Percentiles rank a stretch among this genome's conserved stretches.
phyloP scores from a whole-genome alignment of 1,140 invertebrate species.

The Cotesia vestalis region DNA sequence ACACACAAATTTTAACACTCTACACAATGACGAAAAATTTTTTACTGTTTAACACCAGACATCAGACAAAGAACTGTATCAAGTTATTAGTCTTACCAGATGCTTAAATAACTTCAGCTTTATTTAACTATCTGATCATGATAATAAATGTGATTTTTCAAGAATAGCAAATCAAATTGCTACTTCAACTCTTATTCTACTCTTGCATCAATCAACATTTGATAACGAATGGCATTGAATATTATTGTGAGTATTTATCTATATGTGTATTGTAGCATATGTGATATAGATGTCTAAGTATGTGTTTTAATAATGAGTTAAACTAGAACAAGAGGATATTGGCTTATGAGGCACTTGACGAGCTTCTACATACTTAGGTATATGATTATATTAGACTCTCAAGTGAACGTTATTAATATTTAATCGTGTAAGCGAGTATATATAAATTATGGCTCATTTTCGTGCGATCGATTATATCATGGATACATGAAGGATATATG shows the following conservation, averaged over 20 bases:
- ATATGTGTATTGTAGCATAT: no score
- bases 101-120: constrained; percentile 1
- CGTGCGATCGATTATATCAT: constrained; percentile 14
- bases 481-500: no score
- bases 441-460: constrained; percentile 24
- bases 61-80: not conserved
- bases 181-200: no score
- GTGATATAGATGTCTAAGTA: no score
- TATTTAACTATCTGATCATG: not conserved
- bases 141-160: no score
- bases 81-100: not conserved
- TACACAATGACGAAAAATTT: no score
- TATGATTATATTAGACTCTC: constrained; percentile 10
- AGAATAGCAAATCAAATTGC: no score
- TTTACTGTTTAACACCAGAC: not conserved
- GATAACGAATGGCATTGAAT: no score
- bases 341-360: constrained; percentile 8
- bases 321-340: constrained; percentile 16
- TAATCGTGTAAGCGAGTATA: constrained; percentile 15
- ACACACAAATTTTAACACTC: no score
- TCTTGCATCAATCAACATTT: no score
- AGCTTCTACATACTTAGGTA: constrained; percentile 1
- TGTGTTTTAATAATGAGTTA: not conserved
- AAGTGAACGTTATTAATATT: constrained; percentile 25
- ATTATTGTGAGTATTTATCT: no score